These are phyloP conservation scores for Chrysoperla carnea DNA, from an alignment of 1,140 invertebrate species.

Conservation along the genomic window DNA sequence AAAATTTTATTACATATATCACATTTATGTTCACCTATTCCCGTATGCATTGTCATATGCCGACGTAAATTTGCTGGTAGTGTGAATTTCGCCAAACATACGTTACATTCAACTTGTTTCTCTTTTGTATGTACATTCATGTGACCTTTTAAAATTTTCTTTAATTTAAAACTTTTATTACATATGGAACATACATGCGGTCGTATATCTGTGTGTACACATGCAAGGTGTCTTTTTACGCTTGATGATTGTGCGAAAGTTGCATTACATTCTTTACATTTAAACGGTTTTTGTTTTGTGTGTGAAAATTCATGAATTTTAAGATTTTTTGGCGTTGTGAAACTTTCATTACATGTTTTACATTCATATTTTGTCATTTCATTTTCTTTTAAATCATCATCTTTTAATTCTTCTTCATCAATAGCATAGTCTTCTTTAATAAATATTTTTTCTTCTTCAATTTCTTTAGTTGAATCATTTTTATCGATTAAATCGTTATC, in stretches of 20 bases:
- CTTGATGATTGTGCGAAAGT: conserved; percentile 13
- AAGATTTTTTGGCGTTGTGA: conserved; percentile 7
- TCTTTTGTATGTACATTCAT: conserved; percentile 6
- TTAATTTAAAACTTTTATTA: conserved; percentile 5
- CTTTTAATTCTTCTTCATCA: neutral
- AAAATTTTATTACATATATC: conserved; percentile 3
- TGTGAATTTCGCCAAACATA: conserved; percentile 2
- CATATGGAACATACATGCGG: conserved; percentile 4
- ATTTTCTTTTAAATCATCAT: conserved; percentile 22
- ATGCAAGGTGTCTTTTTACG: conserved; percentile 4
- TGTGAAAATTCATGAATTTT: conserved; percentile 16
- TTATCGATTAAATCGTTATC: neutral
- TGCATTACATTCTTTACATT: conserved; percentile 3
- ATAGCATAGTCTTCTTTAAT: too few species aligned
- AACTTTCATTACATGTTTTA: conserved; percentile 4
- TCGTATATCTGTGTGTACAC: conserved; percentile 5
- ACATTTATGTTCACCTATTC: conserved; percentile 2
- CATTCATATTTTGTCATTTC: conserved; percentile 20
- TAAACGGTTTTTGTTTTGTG: conserved; percentile 16
- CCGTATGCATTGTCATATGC: conserved; percentile 3
- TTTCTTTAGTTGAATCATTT: conserved; percentile 3
- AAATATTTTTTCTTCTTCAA: conserved; percentile 7
- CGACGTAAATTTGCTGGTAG: neutral
- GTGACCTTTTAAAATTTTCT: conserved; percentile 4
- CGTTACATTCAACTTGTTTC: conserved; percentile 3